Percentiles rank a stretch among this genome's conserved stretches.
Evolutionary conservation across 1,140 invertebrate species (phyloP).

Genomic region (Chrysomallon squamiferum): DNA sequence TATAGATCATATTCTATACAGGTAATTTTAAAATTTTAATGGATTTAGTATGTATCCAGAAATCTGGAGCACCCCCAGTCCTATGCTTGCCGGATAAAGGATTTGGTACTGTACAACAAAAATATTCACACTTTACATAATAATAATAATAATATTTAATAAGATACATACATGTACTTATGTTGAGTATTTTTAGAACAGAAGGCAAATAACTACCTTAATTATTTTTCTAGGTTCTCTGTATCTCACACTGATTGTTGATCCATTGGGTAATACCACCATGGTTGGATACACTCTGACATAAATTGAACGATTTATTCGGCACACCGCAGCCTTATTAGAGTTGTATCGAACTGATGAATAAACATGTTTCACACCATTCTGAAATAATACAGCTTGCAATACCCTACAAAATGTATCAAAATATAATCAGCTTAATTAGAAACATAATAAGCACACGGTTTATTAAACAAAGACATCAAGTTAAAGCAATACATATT

Average conservation of each 20-base stretch:
- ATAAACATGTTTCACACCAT: not conserved
- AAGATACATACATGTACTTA: too few relatives aligned
- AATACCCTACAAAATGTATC: not conserved
- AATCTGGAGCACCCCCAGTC: too few relatives aligned
- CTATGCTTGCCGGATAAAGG: too few relatives aligned
- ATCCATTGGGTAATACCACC: constrained; percentile 82
- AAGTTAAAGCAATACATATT: not conserved
- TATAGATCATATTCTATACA: too few relatives aligned
- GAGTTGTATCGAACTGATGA: constrained; percentile 62
- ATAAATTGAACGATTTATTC: constrained; percentile 74
- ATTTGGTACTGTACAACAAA: too few relatives aligned
- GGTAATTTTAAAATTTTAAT: too few relatives aligned
- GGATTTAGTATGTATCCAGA: too few relatives aligned
- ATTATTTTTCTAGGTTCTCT: constrained; percentile 85
- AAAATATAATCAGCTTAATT: not conserved
- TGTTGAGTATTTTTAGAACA: too few relatives aligned
- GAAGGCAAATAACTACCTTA: too few relatives aligned
- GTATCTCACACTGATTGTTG: constrained; percentile 81
- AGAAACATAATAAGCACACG: not conserved
- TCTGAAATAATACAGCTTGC: constrained; percentile 3
- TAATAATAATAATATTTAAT: too few relatives aligned
- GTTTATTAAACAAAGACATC: too few relatives aligned
- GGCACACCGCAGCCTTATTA: constrained; percentile 74
- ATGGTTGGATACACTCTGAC: constrained; percentile 77
- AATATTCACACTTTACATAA: too few relatives aligned